phyloP scores from a whole-genome alignment of 2,113 vertebrate genomes.

The Nettapus auritus region DNA sequence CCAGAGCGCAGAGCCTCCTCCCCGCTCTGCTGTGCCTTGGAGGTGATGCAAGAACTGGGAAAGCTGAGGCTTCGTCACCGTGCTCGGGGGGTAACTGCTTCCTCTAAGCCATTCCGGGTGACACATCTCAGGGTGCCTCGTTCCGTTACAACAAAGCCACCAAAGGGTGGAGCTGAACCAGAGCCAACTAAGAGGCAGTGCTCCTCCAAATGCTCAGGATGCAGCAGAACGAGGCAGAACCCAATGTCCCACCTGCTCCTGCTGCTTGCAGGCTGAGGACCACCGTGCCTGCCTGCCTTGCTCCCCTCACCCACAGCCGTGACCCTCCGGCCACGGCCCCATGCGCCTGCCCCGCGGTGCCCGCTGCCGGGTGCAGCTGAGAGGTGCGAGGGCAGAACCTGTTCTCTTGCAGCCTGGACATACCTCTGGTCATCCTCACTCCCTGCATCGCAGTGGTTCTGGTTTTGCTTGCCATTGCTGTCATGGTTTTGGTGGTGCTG shows the following conservation, averaged over 20 bases:
- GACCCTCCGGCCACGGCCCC: background rate
- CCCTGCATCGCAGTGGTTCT: background rate
- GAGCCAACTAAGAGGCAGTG: background rate
- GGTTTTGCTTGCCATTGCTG: constrained; percentile 8
- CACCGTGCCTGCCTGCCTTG: background rate
- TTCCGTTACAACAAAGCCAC: background rate
- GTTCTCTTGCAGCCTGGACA: background rate
- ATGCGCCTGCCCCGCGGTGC: accelerated
- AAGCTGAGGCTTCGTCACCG: background rate
- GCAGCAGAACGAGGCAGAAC: background rate
- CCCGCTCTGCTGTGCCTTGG: background rate
- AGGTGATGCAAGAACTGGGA: background rate
- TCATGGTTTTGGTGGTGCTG: background rate
- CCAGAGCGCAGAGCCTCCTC: accelerated
- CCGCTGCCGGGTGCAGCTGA: accelerated
- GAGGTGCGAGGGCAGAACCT: background rate
- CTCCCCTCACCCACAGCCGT: background rate
- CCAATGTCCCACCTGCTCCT: accelerated
- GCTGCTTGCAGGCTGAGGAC: background rate
- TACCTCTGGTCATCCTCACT: background rate
- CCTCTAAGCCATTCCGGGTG: background rate
- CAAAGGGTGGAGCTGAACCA: background rate
- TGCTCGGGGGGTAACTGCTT: accelerated
- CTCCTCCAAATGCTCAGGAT: background rate
- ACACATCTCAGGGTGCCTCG: accelerated